phyloP scores from a whole-genome alignment of 2,888 invertebrate species.

The Nephrotoma guestfalica region DNA sequence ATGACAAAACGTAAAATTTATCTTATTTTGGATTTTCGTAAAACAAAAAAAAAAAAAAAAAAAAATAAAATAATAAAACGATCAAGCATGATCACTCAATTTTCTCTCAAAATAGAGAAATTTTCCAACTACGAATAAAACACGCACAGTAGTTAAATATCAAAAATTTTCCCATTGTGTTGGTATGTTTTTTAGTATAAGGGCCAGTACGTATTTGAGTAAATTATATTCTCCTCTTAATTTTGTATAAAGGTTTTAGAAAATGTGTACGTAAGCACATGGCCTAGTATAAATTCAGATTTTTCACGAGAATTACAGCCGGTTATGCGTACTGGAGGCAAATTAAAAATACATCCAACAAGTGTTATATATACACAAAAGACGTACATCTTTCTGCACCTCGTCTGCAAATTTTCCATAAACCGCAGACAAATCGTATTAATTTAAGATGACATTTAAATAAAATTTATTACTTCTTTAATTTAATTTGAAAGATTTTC shows the following conservation, averaged over 20 bases:
- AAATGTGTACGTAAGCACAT: neutral
- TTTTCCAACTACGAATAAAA: neutral
- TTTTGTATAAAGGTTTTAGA: neutral
- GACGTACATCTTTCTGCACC: neutral
- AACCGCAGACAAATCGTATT: neutral
- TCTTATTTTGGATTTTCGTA: neutral
- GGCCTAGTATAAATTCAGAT: neutral
- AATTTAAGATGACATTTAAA: neutral
- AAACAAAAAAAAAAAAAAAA: neutral
- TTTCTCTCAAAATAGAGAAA: neutral
- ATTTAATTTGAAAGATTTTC: neutral
- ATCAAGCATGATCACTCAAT: neutral
- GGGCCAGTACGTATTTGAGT: neutral
- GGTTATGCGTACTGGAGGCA: neutral
- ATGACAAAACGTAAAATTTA: neutral
- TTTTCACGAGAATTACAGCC: neutral
- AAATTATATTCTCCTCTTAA: neutral
- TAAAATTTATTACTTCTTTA: neutral
- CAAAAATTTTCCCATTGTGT: neutral
- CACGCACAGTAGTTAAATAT: neutral
- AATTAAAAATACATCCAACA: neutral
- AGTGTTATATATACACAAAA: neutral
- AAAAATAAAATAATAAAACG: neutral
- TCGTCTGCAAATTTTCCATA: neutral
- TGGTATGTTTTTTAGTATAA: neutral